These are phyloP conservation scores for Muschampia staudingeri DNA, from an alignment of 2,888 invertebrate genomes.

Conservation along the genomic window DNA sequence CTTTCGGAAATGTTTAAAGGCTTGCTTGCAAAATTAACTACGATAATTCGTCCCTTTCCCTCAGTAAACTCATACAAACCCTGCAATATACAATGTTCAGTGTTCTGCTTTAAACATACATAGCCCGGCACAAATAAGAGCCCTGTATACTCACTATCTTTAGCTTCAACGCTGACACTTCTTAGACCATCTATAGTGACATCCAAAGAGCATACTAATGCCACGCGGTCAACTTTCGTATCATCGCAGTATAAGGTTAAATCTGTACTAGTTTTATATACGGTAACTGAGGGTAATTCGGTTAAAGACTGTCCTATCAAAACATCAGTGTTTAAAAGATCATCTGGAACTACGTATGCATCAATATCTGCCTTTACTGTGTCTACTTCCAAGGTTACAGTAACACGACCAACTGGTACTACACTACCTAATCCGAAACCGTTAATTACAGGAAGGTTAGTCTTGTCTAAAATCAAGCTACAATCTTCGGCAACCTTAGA, in stretches of 20 bases:
- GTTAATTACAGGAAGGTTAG: constrained; percentile 29
- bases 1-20: background rate
- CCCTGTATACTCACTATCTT: background rate
- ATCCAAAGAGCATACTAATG: background rate
- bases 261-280: background rate
- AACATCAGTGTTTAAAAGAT: background rate
- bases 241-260: background rate
- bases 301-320: background rate
- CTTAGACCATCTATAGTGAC: background rate
- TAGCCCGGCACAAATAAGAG: background rate
- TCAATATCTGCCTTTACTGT: background rate
- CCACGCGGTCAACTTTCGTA: background rate
- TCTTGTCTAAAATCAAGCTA: background rate
- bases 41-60: background rate
- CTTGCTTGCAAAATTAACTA: background rate
- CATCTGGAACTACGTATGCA: background rate
- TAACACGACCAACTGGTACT: background rate
- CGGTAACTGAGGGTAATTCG: background rate
- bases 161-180: background rate
- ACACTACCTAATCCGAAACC: constrained; percentile 36
- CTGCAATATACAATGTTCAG: background rate
- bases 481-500: constrained; percentile 13
- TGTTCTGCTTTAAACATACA: background rate
- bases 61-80: background rate
- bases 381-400: background rate